Conservation (phyloP, 1,140 invertebrate species). For the Megathymus violae region DNA sequence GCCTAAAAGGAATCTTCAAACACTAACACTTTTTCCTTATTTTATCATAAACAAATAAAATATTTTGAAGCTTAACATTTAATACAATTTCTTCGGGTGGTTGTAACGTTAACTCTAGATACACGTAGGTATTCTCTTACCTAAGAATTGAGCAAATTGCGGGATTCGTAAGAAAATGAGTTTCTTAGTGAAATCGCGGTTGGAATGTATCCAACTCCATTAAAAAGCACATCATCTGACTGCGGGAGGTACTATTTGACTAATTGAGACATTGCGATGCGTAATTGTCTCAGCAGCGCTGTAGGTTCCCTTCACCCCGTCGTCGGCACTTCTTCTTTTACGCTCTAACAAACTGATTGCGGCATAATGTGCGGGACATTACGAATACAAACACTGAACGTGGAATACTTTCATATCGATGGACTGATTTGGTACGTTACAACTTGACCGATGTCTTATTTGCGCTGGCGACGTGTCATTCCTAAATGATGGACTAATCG, state of each 20-base stretch:
- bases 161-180: slow-evolving; percentile 30
- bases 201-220: slow-evolving; percentile 35
- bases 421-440: too few species aligned
- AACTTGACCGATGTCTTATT: too few species aligned
- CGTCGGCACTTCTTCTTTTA: too few species aligned
- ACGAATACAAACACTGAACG: too few species aligned
- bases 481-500: too few species aligned
- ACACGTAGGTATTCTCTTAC: slow-evolving; percentile 6
- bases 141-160: slow-evolving; percentile 26
- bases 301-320: neutral
- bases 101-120: neutral
- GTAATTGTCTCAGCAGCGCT: slow-evolving; percentile 19
- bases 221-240: slow-evolving; percentile 30
- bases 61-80: too few species aligned
- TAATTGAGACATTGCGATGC: slow-evolving; percentile 30
- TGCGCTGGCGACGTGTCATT: too few species aligned
- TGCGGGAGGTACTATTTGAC: slow-evolving; percentile 24
- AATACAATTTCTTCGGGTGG: neutral
- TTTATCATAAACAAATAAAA: too few species aligned
- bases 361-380: too few species aligned
- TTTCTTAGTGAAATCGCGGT: slow-evolving; percentile 23
- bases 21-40: too few species aligned
- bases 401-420: too few species aligned
- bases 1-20: too few species aligned
- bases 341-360: neutral